Evolutionary conservation across 2,797 vertebrate genomes (phyloP), one percentile per base, ranked within the genome.

Genomic region (Anolis apletophallus): DNA sequence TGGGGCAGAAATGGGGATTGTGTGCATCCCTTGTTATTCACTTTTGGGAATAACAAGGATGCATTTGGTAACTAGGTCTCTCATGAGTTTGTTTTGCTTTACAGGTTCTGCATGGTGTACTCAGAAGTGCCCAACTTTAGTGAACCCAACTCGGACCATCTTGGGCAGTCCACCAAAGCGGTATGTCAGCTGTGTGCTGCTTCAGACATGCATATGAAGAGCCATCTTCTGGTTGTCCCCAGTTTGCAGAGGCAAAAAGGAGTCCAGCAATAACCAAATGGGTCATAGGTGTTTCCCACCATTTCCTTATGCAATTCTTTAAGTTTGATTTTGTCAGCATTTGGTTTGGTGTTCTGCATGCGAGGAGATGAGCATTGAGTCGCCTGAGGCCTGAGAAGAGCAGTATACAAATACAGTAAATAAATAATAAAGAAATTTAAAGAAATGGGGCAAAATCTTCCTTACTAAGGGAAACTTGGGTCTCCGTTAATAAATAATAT

Each of bases 91-190:
- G 0, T 85, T 84, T 92, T 95, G 93, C 89, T 90, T 89, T 87
- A 46, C 95, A 99, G 99, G 93, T 99, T 99, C 96, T 99, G 99
- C 93, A 99, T 99, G 99, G 98, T 99, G 40, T 99, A 99, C 94
- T 99, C 99, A 64, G 99, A 99, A 96, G 97, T 99, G 94, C 99
- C 99, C 94, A 99, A 99, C 96, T 99, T 99, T 96, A 99, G 99
- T 61, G 99, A 99, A 90, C 98, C 98, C 94, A 99, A 98, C 94
- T 97, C 96, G 0, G 99, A 99, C 69, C 96, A 98, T 91, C 11
- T 97, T 32, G 91, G 96, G 90, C 98, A 98, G 93, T 79, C 97
- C 88, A 98, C 97, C 95, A 99, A 98, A 96, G 95, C 95, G 96
- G 99, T 99, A 97, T 96, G 97, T 96, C 92, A 68, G 73, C 85